Conservation (phyloP, 2,888 invertebrate genomes). For the Stenoptilia bipunctidactyla region DNA sequence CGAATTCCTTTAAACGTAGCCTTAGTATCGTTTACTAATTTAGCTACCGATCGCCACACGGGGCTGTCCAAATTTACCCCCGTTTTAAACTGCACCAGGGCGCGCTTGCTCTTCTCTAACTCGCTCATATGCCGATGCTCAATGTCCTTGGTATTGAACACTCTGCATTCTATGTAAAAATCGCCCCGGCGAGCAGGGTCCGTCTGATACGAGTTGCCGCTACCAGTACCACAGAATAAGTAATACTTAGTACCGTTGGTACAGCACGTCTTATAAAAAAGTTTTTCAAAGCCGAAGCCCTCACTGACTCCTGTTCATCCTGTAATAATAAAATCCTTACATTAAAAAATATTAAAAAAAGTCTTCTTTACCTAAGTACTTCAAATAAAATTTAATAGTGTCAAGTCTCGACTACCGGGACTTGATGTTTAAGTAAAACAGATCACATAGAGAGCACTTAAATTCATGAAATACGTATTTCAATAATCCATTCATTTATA, state of each 20-base stretch:
- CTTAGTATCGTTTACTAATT: background rate
- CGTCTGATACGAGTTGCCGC: background rate
- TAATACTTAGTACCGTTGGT: no score
- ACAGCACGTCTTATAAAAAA: slow-evolving; percentile 3
- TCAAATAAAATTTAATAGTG: no score
- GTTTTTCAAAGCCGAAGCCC: background rate
- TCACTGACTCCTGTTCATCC: slow-evolving; percentile 1
- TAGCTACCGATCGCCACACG: background rate
- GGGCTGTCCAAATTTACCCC: background rate
- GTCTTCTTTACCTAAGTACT: no score
- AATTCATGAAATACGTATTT: no score
- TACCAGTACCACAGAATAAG: no score
- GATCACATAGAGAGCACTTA: no score
- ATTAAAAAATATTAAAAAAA: background rate
- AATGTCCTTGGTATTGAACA: background rate
- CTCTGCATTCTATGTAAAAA: slow-evolving; percentile 1
- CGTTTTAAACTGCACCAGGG: background rate
- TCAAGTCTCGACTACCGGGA: no score
- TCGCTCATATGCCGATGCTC: background rate
- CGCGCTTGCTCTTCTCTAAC: background rate
- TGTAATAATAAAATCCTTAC: slow-evolving; percentile 1
- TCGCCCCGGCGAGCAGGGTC: slow-evolving; percentile 1
- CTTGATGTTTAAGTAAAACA: no score
- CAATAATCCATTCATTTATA: no score
- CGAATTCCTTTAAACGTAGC: background rate